Conservation (phyloP, 2,888 invertebrate genomes). For the Lottia gigantea region DNA sequence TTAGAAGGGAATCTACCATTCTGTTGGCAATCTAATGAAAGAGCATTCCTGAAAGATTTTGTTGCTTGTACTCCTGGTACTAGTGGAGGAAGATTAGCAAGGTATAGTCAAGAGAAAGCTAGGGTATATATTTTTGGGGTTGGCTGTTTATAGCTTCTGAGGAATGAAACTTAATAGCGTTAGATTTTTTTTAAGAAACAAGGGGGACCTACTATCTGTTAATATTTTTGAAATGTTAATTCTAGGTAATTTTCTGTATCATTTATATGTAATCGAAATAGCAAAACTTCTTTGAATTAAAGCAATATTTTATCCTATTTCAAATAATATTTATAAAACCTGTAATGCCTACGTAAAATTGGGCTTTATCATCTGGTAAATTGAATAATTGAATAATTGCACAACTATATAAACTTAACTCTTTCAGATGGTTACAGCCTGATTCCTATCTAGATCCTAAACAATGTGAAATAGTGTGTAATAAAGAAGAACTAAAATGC, state of each 20-base stretch:
- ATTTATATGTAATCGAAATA: too few relatives aligned
- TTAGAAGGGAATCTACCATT: constrained; percentile 88
- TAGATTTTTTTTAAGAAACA: too few relatives aligned
- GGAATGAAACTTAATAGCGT: too few relatives aligned
- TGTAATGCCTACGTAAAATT: too few relatives aligned
- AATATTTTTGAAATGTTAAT: too few relatives aligned
- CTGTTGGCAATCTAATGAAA: constrained; percentile 84
- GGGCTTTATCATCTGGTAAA: too few relatives aligned
- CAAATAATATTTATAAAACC: too few relatives aligned
- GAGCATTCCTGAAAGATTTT: constrained; percentile 91
- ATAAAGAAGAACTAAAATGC: constrained; percentile 75
- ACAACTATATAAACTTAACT: neutral
- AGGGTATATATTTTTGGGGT: neutral
- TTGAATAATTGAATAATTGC: too few relatives aligned
- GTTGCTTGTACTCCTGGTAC: constrained; percentile 87
- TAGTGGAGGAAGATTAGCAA: constrained; percentile 89
- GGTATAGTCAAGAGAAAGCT: constrained; percentile 41
- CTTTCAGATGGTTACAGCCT: constrained; percentile 88
- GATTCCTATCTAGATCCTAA: constrained; percentile 90
- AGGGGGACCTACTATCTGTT: too few relatives aligned
- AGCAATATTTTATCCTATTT: too few relatives aligned
- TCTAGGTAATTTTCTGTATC: too few relatives aligned
- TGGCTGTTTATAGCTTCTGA: neutral
- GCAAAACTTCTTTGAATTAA: too few relatives aligned
- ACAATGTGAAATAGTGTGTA: constrained; percentile 85